phyloP scores from a whole-genome alignment of 1,140 invertebrate species.

The Tachypleus tridentatus region DNA sequence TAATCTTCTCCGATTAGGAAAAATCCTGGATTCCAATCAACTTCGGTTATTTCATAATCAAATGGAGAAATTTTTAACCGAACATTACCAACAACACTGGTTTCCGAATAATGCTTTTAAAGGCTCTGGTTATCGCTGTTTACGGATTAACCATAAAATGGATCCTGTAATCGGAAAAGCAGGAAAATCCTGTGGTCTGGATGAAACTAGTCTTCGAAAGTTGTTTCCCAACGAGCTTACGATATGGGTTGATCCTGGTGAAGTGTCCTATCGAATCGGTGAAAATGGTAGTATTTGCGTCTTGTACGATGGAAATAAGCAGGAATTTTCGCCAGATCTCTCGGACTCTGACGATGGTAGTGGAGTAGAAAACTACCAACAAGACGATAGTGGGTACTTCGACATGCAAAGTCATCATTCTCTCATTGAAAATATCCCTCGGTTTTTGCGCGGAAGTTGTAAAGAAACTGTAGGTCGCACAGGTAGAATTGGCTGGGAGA shows the following conservation, averaged over 20 bases:
- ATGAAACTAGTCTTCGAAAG: conserved; percentile 36
- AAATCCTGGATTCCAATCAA: conserved; percentile 36
- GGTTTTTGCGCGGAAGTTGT: no score
- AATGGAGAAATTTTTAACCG: conserved; percentile 41
- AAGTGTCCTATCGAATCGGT: conserved; percentile 54
- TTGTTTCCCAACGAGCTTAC: conserved; percentile 52
- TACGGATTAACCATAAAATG: conserved; percentile 54
- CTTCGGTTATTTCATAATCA: conserved; percentile 43
- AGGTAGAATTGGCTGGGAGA: conserved; percentile 7
- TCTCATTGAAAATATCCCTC: not conserved
- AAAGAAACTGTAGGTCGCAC: no score
- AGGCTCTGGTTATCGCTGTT: conserved; percentile 51
- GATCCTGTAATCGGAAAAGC: conserved; percentile 50
- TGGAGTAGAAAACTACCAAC: conserved; percentile 1
- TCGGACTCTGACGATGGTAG: not conserved
- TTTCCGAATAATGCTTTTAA: conserved; percentile 51
- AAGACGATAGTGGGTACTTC: not conserved
- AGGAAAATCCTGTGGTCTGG: conserved; percentile 43
- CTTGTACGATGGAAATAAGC: conserved; percentile 38
- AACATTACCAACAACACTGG: conserved; percentile 51
- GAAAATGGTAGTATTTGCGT: conserved; percentile 57
- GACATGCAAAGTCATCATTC: conserved; percentile 28
- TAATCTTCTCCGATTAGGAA: conserved; percentile 43
- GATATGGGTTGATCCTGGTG: conserved; percentile 55
- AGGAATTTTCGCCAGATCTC: conserved; percentile 5